These are phyloP conservation scores for Boulengeromyrus knoepffleri DNA, from an alignment of 2,113 vertebrate genomes.

Conservation along the genomic window DNA sequence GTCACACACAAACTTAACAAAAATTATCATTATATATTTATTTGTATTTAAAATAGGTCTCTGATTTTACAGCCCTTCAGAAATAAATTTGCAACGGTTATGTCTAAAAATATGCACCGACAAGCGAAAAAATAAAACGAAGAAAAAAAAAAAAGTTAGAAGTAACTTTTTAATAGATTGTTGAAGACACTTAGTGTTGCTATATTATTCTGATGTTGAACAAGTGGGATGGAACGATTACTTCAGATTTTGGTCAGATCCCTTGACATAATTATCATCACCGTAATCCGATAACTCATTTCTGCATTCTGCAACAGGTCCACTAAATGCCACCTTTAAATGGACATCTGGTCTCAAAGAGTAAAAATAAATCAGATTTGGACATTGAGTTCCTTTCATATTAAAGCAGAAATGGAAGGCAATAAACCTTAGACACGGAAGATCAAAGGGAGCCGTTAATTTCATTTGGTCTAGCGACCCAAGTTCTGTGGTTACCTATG, in stretches of 20 bases:
- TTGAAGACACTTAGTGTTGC: background rate
- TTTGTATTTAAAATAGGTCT: background rate
- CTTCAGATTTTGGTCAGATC: background rate
- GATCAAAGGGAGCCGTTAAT: background rate
- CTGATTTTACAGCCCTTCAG: background rate
- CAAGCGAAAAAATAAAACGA: background rate
- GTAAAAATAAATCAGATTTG: background rate
- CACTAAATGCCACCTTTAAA: background rate
- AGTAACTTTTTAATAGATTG: background rate
- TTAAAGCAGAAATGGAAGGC: background rate
- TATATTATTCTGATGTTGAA: background rate
- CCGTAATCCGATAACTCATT: background rate
- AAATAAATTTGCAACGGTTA: background rate
- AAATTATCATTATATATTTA: background rate
- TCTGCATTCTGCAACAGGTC: background rate
- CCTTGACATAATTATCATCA: background rate
- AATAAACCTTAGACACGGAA: background rate
- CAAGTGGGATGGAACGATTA: background rate
- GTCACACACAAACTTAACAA: background rate
- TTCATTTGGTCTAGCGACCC: background rate
- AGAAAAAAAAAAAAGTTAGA: background rate
- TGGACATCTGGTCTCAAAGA: background rate
- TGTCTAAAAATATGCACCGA: background rate
- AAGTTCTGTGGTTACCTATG: constrained; percentile 72
- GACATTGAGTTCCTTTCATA: background rate